These are phyloP conservation scores for Meloidogyne hapla DNA, from an alignment of 1,140 invertebrate genomes.

Conservation along the genomic window DNA sequence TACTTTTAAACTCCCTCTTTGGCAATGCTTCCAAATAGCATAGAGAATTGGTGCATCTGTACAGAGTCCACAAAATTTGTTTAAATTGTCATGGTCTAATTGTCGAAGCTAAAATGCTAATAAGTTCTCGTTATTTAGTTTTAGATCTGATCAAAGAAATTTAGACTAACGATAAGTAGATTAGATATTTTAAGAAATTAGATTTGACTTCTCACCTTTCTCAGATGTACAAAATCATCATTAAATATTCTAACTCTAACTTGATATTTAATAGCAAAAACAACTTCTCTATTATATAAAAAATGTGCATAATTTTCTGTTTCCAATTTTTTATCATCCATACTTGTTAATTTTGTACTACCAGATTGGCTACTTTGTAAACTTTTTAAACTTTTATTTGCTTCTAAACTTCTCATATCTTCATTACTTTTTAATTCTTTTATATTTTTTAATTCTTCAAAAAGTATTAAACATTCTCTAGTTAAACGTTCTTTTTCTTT, in stretches of 20 bases:
- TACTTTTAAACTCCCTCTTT: conserved; percentile 77
- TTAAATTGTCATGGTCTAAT: conserved; percentile 42
- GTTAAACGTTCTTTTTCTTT: conserved; percentile 37
- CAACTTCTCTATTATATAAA: conserved; percentile 41
- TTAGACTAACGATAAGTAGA: too few relatives aligned
- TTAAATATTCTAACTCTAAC: conserved; percentile 32
- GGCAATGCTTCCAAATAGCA: conserved; percentile 79
- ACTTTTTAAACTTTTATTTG: conserved; percentile 47
- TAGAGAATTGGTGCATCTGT: conserved; percentile 39
- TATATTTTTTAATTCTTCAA: conserved; percentile 22
- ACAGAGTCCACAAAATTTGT: conserved; percentile 35
- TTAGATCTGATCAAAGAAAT: too few relatives aligned
- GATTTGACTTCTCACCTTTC: conserved; percentile 33
- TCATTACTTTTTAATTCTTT: conserved; percentile 25
- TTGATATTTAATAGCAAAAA: conserved; percentile 42
- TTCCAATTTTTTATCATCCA: conserved; percentile 35
- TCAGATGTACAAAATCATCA: conserved; percentile 36
- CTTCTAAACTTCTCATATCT: conserved; percentile 20
- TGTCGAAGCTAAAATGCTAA: conserved; percentile 42
- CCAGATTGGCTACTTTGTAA: conserved; percentile 45
- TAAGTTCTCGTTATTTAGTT: too few relatives aligned
- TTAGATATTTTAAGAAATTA: not conserved
- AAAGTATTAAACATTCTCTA: conserved; percentile 43
- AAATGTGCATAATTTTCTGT: conserved; percentile 56
- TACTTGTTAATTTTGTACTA: conserved; percentile 40